These are phyloP conservation scores for Xiphorhynchus elegans DNA, from an alignment of 2,113 vertebrate genomes.

Conservation along the genomic window DNA sequence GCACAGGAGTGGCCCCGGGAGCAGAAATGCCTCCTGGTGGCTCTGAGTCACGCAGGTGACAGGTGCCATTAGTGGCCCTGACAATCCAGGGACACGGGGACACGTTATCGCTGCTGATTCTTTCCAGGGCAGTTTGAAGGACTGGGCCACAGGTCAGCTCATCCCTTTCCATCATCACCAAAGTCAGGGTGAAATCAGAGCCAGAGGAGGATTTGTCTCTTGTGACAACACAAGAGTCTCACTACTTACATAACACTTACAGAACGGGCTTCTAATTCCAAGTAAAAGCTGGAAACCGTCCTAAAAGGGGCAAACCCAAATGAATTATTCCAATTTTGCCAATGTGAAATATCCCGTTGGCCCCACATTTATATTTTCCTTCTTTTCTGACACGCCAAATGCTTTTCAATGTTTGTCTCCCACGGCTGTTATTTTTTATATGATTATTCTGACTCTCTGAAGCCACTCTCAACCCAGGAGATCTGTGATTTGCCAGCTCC, in stretches of 20 bases:
- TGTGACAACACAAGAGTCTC: background rate
- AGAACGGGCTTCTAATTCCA: background rate
- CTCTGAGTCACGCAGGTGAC: background rate
- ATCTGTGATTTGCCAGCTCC: background rate
- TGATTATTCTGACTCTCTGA: background rate
- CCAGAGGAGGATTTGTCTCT: background rate
- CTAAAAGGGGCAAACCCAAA: background rate
- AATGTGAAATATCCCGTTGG: fast-evolving
- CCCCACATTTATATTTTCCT: background rate
- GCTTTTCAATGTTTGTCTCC: background rate
- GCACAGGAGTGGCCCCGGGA: background rate
- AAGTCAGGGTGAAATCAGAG: background rate
- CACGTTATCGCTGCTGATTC: background rate
- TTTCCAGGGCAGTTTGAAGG: background rate
- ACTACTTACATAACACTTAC: too few species aligned
- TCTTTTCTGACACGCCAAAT: fast-evolving
- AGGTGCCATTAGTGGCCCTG: background rate
- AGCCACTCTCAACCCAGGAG: background rate
- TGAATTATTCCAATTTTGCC: background rate
- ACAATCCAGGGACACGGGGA: background rate
- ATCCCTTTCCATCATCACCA: background rate
- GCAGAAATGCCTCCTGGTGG: background rate
- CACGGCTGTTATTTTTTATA: background rate
- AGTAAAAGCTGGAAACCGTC: background rate
- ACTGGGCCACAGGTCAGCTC: background rate